phyloP scores from a whole-genome alignment of 2,797 vertebrate species.

The Eulemur mongoz region DNA sequence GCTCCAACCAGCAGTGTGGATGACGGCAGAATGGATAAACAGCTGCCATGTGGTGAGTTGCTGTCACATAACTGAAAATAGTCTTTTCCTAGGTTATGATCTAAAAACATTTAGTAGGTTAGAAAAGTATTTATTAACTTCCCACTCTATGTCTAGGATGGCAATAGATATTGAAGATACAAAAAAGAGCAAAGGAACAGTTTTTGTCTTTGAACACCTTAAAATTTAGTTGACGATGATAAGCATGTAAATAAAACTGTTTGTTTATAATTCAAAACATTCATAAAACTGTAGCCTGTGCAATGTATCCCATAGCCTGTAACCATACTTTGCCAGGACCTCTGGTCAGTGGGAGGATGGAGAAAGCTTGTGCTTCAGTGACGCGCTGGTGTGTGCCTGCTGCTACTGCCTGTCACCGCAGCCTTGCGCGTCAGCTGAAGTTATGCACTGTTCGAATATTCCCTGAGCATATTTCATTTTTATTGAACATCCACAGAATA shows the following conservation, averaged over 20 bases:
- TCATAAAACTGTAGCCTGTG: neutral
- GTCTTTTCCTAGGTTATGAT: neutral
- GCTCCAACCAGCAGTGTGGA: neutral
- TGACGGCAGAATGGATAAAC: neutral
- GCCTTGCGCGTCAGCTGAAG: neutral
- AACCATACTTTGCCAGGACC: neutral
- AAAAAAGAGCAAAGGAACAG: neutral
- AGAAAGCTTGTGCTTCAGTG: neutral
- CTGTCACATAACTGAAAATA: neutral
- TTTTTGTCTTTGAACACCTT: neutral
- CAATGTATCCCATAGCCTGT: neutral
- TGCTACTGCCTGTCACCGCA: neutral
- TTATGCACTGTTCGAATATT: neutral
- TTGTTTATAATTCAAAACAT: neutral
- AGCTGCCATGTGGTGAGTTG: neutral
- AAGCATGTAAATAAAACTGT: neutral
- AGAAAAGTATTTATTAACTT: slow-evolving; percentile 13
- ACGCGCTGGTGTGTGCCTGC: neutral
- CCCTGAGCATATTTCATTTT: neutral
- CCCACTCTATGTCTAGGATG: neutral
- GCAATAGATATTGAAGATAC: neutral
- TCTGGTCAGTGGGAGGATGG: neutral
- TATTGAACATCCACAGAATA: neutral
- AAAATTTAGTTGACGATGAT: neutral
- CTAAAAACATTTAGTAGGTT: neutral